Evolutionary conservation across 2,113 vertebrate genomes (phyloP).

Genomic region (Periophthalmus modestus): DNA sequence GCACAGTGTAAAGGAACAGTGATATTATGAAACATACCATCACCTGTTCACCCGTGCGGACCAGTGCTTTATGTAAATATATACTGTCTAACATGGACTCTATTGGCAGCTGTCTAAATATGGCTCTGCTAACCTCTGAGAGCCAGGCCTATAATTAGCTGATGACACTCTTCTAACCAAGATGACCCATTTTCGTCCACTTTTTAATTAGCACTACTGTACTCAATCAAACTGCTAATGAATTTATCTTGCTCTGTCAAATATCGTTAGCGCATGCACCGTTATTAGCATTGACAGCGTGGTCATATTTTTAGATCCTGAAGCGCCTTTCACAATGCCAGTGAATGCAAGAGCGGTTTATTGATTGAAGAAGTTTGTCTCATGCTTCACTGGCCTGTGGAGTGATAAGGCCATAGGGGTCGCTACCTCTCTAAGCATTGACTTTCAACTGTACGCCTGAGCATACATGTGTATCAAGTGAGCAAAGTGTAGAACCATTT

Average conservation of each 20-base stretch:
- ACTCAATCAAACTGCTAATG: conserved; percentile 46
- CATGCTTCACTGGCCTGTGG: conserved; percentile 34
- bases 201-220: conserved; percentile 66
- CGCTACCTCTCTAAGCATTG: conserved; percentile 25
- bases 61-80: conserved; percentile 2
- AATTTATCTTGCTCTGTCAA: conserved; percentile 40
- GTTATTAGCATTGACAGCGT: conserved; percentile 23
- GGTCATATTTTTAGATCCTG: conserved; percentile 17
- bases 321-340: conserved; percentile 16
- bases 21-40: neutral
- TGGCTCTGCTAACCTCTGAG: conserved; percentile 53
- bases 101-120: conserved; percentile 26
- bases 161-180: conserved; percentile 44
- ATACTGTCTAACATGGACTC: conserved; percentile 2
- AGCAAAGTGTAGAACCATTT: neutral
- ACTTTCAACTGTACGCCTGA: conserved; percentile 29
- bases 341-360: conserved; percentile 39
- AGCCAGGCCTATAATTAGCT: conserved; percentile 61
- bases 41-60: conserved; percentile 4
- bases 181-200: conserved; percentile 63
- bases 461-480: neutral
- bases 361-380: conserved; percentile 48
- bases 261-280: conserved; percentile 11
- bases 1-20: too few relatives aligned
- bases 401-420: conserved; percentile 38